phyloP scores from a whole-genome alignment of 1,140 invertebrate genomes.

The Drosophila tropicalis region DNA sequence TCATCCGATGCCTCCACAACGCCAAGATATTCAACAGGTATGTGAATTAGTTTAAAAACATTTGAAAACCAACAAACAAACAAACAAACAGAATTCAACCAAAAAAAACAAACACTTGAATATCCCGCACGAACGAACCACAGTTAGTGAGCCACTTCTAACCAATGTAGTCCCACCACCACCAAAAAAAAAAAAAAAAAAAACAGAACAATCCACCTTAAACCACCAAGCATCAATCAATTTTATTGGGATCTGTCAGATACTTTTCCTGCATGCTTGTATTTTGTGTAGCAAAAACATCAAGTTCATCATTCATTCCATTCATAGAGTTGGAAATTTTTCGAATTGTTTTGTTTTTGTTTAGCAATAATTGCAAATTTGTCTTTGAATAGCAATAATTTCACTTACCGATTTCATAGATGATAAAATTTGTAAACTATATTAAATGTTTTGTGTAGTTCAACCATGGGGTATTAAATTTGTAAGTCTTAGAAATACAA shows the following conservation, averaged over 20 bases:
- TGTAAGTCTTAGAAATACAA: too few relatives aligned
- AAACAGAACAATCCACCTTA: not conserved
- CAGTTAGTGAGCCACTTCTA: slow-evolving; percentile 36
- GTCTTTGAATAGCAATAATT: not conserved
- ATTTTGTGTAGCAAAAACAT: slow-evolving; percentile 12
- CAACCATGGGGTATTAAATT: too few relatives aligned
- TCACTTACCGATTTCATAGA: not conserved
- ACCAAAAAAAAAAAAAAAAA: slow-evolving; percentile 11
- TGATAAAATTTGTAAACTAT: not conserved
- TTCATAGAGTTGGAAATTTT: slow-evolving; percentile 1
- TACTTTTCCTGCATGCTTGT: slow-evolving; percentile 46
- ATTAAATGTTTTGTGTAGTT: not conserved
- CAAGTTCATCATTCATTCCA: slow-evolving; percentile 6
- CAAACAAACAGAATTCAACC: not conserved
- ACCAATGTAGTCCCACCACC: slow-evolving; percentile 40
- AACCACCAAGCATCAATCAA: slow-evolving; percentile 34
- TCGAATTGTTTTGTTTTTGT: not conserved
- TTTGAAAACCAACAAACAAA: not conserved
- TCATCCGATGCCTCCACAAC: slow-evolving; percentile 75
- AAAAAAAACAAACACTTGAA: slow-evolving; percentile 5
- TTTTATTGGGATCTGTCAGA: slow-evolving; percentile 32
- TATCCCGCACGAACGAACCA: slow-evolving; percentile 36
- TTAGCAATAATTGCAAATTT: not conserved
- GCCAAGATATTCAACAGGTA: slow-evolving; percentile 87
- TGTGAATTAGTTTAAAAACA: slow-evolving; percentile 42